Evolutionary conservation across 2,888 invertebrate species (phyloP).

Genomic region (Pollenia angustigena): DNA sequence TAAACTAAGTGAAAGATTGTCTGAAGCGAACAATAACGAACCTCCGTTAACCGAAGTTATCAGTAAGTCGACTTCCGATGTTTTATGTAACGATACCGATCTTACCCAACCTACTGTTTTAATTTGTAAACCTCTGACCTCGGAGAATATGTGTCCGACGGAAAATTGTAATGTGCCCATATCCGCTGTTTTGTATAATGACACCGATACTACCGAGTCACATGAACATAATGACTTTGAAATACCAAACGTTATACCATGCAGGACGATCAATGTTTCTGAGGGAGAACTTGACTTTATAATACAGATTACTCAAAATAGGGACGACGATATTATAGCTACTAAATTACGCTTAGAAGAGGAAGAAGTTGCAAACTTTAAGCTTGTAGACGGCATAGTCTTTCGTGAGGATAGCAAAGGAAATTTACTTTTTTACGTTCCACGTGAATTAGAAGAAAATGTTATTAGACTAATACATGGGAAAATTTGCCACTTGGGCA

Average conservation of each 20-base stretch:
- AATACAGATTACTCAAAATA: constrained; percentile 67
- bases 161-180: constrained; percentile 76
- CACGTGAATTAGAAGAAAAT: constrained; percentile 74
- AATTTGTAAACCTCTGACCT: too few relatives aligned
- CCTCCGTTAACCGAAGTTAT: constrained; percentile 74
- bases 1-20: too few relatives aligned
- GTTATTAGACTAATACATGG: constrained; percentile 76
- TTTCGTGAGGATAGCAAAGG: constrained; percentile 54
- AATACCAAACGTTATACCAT: constrained; percentile 48
- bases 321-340: constrained; percentile 73
- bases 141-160: too few relatives aligned
- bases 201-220: background rate
- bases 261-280: constrained; percentile 53
- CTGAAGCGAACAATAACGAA: too few relatives aligned
- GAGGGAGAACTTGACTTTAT: constrained; percentile 61
- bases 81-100: background rate
- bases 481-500: constrained; percentile 77
- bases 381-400: constrained; percentile 70
- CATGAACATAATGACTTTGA: constrained; percentile 31
- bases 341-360: constrained; percentile 72
- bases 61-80: constrained; percentile 71
- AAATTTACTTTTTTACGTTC: constrained; percentile 71
- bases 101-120: background rate
- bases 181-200: background rate
- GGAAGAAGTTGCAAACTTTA: constrained; percentile 55